Percentiles rank a stretch among this genome's conserved stretches.
Conservation (phyloP, 2,888 invertebrate species). For the Chouioia cunea region DNA sequence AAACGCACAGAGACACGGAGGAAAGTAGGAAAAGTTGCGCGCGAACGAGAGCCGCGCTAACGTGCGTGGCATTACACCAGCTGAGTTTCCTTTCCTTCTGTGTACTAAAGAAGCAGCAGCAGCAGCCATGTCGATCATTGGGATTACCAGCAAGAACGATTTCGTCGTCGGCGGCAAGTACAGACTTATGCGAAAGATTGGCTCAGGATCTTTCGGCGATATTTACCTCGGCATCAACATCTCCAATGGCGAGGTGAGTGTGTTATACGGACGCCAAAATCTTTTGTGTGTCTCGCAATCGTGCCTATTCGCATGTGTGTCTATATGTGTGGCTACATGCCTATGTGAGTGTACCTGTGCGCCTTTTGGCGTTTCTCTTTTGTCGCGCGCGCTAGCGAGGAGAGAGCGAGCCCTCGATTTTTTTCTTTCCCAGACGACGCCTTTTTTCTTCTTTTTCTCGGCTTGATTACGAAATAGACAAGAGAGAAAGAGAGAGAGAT, state of each 20-base stretch:
- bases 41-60: background rate
- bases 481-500: conserved; percentile 11
- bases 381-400: background rate
- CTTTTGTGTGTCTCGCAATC: background rate
- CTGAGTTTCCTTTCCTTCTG: conserved; percentile 24
- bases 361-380: background rate
- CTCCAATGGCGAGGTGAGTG: conserved; percentile 89
- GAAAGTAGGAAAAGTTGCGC: background rate
- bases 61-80: conserved; percentile 22
- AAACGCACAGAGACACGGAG: background rate
- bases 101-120: conserved; percentile 28
- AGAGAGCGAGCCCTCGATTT: conserved; percentile 7
- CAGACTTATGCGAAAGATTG: conserved; percentile 95
- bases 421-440: conserved; percentile 10
- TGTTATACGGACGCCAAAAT: background rate
- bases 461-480: conserved; percentile 37
- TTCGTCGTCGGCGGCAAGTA: conserved; percentile 93
- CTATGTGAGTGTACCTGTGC: background rate
- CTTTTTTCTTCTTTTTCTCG: conserved; percentile 21
- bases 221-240: conserved; percentile 96
- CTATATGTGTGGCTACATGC: background rate
- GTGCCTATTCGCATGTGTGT: background rate
- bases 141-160: conserved; percentile 72
- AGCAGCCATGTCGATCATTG: conserved; percentile 56
- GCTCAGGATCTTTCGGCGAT: conserved; percentile 99